A percentile compares a stretch with the other conserved stretches of the same genome.
These are phyloP conservation scores for Perizoma affinitatum DNA, from an alignment of 2,888 invertebrate genomes.

Conservation along the genomic window DNA sequence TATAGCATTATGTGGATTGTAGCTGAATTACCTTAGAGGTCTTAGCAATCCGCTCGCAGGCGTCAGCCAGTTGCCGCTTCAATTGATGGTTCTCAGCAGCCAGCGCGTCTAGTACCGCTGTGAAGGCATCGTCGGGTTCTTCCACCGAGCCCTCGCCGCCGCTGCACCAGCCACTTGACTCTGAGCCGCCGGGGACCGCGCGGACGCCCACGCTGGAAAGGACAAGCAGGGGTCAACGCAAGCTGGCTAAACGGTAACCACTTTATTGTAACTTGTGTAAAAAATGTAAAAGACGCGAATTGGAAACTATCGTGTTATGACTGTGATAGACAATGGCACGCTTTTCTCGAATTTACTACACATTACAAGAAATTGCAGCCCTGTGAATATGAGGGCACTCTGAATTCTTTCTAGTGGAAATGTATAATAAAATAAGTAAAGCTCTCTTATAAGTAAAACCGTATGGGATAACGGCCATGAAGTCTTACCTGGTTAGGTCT, in stretches of 20 bases:
- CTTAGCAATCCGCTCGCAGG: slow-evolving; percentile 92
- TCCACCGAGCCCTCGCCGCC: slow-evolving; percentile 85
- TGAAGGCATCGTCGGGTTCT: slow-evolving; percentile 91
- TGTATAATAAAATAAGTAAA: too few relatives aligned
- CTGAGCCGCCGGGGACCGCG: slow-evolving; percentile 80
- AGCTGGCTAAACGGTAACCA: background rate
- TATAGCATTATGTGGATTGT: too few relatives aligned
- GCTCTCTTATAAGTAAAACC: too few relatives aligned
- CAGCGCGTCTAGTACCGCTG: slow-evolving; percentile 91
- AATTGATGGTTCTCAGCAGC: slow-evolving; percentile 93
- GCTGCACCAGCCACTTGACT: slow-evolving; percentile 85
- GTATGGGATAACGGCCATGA: background rate
- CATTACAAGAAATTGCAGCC: too few relatives aligned
- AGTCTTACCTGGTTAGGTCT: slow-evolving; percentile 87
- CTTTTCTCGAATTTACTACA: too few relatives aligned
- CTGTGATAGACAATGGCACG: too few relatives aligned
- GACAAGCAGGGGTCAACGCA: slow-evolving; percentile 7
- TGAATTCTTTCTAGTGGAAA: too few relatives aligned
- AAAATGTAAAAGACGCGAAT: too few relatives aligned
- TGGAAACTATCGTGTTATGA: too few relatives aligned
- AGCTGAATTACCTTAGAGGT: slow-evolving; percentile 88
- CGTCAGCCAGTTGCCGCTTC: slow-evolving; percentile 92
- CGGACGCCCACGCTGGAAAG: slow-evolving; percentile 77
- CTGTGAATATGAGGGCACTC: too few relatives aligned
- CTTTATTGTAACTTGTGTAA: background rate